Conservation (phyloP, 2,113 vertebrate species). For the Ameiurus melas region DNA sequence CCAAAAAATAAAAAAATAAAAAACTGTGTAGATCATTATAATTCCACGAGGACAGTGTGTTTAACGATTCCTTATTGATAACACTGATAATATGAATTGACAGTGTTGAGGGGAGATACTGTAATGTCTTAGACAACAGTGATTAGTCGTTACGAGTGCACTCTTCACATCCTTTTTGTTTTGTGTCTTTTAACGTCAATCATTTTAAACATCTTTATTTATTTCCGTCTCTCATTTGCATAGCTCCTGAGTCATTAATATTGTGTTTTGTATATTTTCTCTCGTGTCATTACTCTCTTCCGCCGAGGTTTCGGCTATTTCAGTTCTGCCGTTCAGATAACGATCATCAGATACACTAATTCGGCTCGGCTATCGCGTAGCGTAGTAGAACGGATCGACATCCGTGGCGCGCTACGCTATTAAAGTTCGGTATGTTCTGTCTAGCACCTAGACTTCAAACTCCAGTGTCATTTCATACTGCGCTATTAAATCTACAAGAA, state of each 20-base stretch:
- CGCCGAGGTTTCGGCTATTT: background rate
- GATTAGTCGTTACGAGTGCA: background rate
- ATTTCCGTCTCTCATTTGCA: background rate
- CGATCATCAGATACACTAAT: background rate
- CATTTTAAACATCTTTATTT: background rate
- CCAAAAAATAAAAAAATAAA: background rate
- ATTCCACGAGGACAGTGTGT: constrained; percentile 36
- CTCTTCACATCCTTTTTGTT: background rate
- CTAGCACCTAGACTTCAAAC: background rate
- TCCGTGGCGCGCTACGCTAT: background rate
- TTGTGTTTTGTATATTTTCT: background rate
- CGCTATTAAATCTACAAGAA: constrained; percentile 15
- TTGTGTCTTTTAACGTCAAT: background rate
- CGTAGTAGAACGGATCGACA: background rate
- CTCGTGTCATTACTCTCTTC: background rate
- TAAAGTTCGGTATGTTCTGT: background rate
- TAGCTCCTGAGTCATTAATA: background rate
- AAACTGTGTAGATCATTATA: constrained; percentile 34
- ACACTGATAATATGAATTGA: constrained; percentile 24
- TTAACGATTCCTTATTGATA: constrained; percentile 23
- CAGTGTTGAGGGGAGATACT: background rate
- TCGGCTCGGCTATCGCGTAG: too few species aligned
- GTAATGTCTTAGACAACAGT: background rate
- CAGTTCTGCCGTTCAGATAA: background rate
- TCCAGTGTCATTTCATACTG: background rate